Base-by-base conservation (phyloP, 2,113 vertebrate genomes). In the Daubentonia madagascariensis region DNA sequence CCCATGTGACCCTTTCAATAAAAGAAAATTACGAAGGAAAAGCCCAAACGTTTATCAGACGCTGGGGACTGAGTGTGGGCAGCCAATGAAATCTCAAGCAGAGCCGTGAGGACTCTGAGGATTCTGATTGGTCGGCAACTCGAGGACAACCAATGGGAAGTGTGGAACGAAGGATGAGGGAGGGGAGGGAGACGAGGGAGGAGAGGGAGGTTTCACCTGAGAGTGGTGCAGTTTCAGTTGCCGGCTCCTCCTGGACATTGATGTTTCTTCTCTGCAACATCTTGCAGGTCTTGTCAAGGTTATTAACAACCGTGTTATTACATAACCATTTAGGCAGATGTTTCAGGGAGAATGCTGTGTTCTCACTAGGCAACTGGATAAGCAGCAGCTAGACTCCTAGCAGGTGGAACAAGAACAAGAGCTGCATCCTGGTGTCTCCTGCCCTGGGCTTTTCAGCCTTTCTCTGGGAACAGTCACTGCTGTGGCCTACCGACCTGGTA, bases 241-340 rank as follows among this genome's bases (percentile, higher is more conserved):
- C 11, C 20, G 25, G 20, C 37, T 73, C 18, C n/a, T 70, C 37
- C 70, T 28, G 37, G 37, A 14, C 11, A 43, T 25, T 43, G 20
- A 37, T 6, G 11, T 43, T 43, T 22, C 70, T 70, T 22, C 35
- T 37, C 67, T n/a, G 0, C 4, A 17, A 9, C 37, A 10, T 18
- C n/a, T n/a, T 4, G 2, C 67, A 70, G n/a, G 20, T 40, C 98
- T 97, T 78, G 94, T 98, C 99, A 99, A 99, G 72, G 99, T 98
- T 89, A 70, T 99, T 99, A 96, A 99, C 98, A 17, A 98, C 97
- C 59, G 18, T 1, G 22, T 25, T 40, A 22, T 73, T 73, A 73
- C 11, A 43, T 25, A 43, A 40, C 70, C 37, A 73, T 40, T 11
- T 12, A 73, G 22, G 37, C 37, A 28, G 20, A 25, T 8, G 8